Evolutionary conservation across 2,888 invertebrate species (phyloP), one percentile per base, ranked within the genome.

Genomic region (Pachycephus smyrnensis): DNA sequence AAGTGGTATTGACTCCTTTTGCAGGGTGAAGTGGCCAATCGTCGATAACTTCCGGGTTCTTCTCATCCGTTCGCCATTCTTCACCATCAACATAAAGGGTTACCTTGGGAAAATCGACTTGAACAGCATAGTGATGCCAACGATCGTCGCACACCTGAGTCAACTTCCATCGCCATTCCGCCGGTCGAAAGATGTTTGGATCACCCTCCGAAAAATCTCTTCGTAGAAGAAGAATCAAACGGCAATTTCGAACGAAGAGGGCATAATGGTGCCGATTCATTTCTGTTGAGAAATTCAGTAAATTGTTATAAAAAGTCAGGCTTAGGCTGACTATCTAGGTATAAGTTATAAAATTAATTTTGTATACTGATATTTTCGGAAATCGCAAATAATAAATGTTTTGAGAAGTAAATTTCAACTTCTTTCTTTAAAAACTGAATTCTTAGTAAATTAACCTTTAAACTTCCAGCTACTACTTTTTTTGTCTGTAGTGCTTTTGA

Each of bases 211-310:
- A 96, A 92, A 97, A 98, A 93, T 99, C 99, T 36, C 97, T 94
- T 73, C 96, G 92, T 87, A 99, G 93, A 85, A 99, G 93, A 84
- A 99, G 94, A 88, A 99, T 98, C 86, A 99, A 94, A 11, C 99
- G 96, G 91, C 99, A 99, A 93, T 99, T 99, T 85, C 99, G 95
- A 3, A 99, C 96, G 93, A 99, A 99, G 85, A 99, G 93, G 1
- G 99, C 98, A 93, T 98, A 99, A 93, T 99, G 99, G 92, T 99
- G 99, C 4, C 99, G 96, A 93, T 99, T 99, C 98, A 99, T 98
- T 93, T 98, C 98, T 98, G 93, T 1, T 92, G 81, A 84, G 82
- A 79, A 81, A 78, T 76, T 75, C 30, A 69, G 75, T 35, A 69
- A 69, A 31, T 12, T n/a, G n/a, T 32, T n/a, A 40, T 30, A 73